Percentiles rank a stretch among this genome's conserved stretches.
Evolutionary conservation across 1,140 invertebrate species (phyloP).

Genomic region (Neodiprion pinetum): DNA sequence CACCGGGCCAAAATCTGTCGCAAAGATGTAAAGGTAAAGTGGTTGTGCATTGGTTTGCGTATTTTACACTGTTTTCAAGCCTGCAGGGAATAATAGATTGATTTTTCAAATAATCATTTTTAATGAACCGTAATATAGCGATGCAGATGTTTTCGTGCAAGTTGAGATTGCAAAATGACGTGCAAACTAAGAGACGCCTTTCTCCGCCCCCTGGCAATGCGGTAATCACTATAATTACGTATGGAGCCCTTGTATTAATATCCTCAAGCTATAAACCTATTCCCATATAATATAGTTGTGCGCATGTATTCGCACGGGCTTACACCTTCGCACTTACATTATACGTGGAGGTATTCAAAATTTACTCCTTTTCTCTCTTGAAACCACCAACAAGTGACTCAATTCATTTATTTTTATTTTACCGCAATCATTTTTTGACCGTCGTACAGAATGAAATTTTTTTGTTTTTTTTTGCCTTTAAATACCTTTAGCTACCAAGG

Average conservation of each 20-base stretch:
- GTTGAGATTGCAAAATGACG: conserved; percentile 61
- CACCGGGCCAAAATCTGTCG: too few species aligned
- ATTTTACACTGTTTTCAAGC: too few species aligned
- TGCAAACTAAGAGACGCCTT: conserved; percentile 62
- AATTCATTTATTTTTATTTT: too few species aligned
- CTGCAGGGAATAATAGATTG: too few species aligned
- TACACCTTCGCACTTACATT: too few species aligned
- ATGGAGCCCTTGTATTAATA: conserved; percentile 64
- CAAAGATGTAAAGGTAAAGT: too few species aligned
- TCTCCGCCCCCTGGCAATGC: conserved; percentile 61
- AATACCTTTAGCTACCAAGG: not conserved
- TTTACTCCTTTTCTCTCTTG: too few species aligned
- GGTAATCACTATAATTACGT: conserved; percentile 64
- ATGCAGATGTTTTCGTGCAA: conserved; percentile 27
- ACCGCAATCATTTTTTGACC: too few species aligned
- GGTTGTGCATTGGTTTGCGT: too few species aligned
- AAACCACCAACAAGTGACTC: too few species aligned
- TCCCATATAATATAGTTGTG: conserved; percentile 5
- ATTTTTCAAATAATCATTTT: too few species aligned
- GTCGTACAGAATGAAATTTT: not conserved
- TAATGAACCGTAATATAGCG: not conserved
- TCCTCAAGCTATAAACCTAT: conserved; percentile 46
- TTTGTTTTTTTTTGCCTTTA: not conserved
- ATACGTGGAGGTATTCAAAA: too few species aligned
- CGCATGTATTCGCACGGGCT: not conserved